A percentile compares a stretch with the other conserved stretches of the same genome.
Conservation (phyloP, 2,888 invertebrate genomes). For the Brachynemurus nebulosus region DNA sequence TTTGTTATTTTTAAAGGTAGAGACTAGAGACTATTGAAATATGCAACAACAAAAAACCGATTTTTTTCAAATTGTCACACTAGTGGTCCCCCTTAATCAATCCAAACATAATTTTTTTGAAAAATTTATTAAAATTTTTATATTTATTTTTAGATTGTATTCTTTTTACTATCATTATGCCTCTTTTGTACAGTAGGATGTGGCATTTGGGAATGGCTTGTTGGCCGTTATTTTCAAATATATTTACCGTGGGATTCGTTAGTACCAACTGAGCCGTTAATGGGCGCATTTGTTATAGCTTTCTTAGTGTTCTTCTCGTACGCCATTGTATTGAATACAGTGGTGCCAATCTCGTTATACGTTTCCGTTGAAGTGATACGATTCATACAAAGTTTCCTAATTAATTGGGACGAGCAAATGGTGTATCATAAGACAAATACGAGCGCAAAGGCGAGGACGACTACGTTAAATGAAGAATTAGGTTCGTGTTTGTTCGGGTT, state of each 20-base stretch:
- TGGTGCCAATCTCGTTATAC: conserved; percentile 98
- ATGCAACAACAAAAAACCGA: too few relatives aligned
- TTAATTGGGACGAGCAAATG: conserved; percentile 99
- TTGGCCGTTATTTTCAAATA: conserved; percentile 77
- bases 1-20: too few relatives aligned
- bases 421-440: conserved; percentile 81
- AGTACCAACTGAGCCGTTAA: conserved; percentile 68
- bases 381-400: conserved; percentile 94
- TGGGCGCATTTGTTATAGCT: conserved; percentile 85
- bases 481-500: too few relatives aligned
- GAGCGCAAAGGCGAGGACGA: conserved; percentile 89
- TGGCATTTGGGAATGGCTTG: conserved; percentile 93
- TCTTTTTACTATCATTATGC: conserved; percentile 94
- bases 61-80: too few relatives aligned
- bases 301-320: conserved; percentile 98
- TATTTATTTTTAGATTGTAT: conserved; percentile 70
- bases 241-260: conserved; percentile 92
- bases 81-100: too few relatives aligned
- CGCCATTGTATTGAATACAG: conserved; percentile 97
- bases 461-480: conserved; percentile 95
- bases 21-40: too few relatives aligned
- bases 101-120: not conserved
- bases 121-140: conserved; percentile 1
- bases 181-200: conserved; percentile 95
- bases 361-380: conserved; percentile 95